Percentiles rank a stretch among this genome's conserved stretches.
Evolutionary conservation across 2,888 invertebrate genomes (phyloP).

Genomic region (Caenorhabditis sp.): DNA sequence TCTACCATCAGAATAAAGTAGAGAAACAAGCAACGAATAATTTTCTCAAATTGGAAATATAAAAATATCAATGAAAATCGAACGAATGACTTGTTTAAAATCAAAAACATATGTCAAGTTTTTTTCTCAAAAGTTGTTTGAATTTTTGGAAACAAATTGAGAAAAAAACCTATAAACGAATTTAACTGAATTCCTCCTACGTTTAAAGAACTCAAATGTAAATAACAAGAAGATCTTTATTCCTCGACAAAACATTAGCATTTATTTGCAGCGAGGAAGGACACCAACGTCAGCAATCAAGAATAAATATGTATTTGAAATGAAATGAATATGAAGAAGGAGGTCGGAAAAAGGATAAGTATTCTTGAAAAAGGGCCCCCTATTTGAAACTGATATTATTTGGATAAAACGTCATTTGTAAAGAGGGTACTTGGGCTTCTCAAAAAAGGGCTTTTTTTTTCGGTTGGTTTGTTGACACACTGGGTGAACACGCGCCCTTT

Average conservation of each 20-base stretch:
- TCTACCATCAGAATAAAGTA: neutral
- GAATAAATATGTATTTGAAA: neutral
- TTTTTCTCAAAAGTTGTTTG: no score
- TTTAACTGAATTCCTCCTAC: neutral
- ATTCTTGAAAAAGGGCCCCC: neutral
- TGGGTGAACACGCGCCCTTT: constrained; percentile 30
- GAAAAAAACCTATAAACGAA: neutral
- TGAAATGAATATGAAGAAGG: neutral
- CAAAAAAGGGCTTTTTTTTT: neutral
- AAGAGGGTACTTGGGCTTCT: neutral
- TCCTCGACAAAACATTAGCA: neutral
- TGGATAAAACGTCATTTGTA: neutral
- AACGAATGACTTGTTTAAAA: neutral
- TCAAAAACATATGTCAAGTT: neutral
- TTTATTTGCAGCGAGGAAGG: neutral
- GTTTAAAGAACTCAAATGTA: neutral
- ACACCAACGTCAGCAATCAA: neutral
- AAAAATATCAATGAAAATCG: neutral
- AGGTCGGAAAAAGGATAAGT: neutral
- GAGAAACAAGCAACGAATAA: neutral
- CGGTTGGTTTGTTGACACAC: constrained; percentile 23
- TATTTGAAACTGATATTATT: neutral
- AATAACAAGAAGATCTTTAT: neutral
- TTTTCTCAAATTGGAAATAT: neutral
- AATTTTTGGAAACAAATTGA: no score